Evolutionary conservation across 2,888 invertebrate species (phyloP), one percentile per base, ranked within the genome.

Genomic region (Cephus pulcher): DNA sequence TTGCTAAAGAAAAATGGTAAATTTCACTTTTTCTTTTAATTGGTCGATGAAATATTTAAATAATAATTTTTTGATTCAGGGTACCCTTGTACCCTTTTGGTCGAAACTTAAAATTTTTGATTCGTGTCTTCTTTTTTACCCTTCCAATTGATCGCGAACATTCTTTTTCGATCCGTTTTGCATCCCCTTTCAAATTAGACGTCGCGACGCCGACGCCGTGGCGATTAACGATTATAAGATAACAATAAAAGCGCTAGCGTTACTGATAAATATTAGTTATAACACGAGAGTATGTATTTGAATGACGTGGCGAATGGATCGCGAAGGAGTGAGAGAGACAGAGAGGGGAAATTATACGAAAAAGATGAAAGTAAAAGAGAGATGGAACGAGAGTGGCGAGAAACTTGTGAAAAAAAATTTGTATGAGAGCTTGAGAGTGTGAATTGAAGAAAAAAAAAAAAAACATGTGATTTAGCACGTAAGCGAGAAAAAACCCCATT

Each of bases 401-500:
- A 82, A 2, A 71, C 6, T 86, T 89, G 89, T 90, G 89, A 88
- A 88, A 87, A 85, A 87, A 84, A 34, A 11, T 30, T 30, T 12
- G 87, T 88, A 90, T 89, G 89, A 90, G 90, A 91, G 90, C 90
- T 88, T 56, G 78, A 12, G 71, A 30, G 33, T 71, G 30, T 71
- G 71, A 89, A 85, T 80, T 84, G 82, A 80, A 79, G 79, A 82
- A 80, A 87, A 89, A 78, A 80, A 82, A 80, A 87, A 89, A 89
- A 86, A 86, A 90, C 88, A 90, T 91, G 91, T 91, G 91, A 91
- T 91, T 90, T 91, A 91, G 91, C 86, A 81, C 85, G 85, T 91
- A 90, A 91, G 90, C 82, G 82, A 88, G 37, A 76, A 85, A 85
- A 88, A 84, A 83, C 88, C 85, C 89, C 87, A 86, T 87, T 88